phyloP scores from a whole-genome alignment of 2,113 vertebrate genomes.

The Marmota flaviventris region DNA sequence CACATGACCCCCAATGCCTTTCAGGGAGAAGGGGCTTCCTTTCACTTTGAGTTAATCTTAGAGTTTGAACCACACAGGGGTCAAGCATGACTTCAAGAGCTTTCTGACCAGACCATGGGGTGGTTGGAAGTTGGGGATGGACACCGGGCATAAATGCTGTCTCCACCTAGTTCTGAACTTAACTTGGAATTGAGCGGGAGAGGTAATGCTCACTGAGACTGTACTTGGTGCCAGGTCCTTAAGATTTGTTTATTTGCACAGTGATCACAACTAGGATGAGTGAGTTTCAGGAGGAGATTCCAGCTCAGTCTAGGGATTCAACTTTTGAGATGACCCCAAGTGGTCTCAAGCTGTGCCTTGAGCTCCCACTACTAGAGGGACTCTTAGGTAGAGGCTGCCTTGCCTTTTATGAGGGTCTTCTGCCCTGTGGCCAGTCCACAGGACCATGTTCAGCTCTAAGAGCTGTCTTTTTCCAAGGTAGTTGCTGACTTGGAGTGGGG shows the following conservation, averaged over 20 bases:
- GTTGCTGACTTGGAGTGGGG: background rate
- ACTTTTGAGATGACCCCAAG: background rate
- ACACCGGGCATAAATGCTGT: background rate
- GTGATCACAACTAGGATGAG: background rate
- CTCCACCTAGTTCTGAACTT: background rate
- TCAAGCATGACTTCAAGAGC: background rate
- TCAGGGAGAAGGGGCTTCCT: rapidly evolving
- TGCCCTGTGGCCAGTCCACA: background rate
- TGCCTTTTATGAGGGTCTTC: rapidly evolving
- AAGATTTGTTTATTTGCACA: background rate
- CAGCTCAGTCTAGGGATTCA: background rate
- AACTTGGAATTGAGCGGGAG: rapidly evolving
- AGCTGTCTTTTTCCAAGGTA: background rate
- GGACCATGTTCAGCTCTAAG: background rate
- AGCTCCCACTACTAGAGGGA: rapidly evolving
- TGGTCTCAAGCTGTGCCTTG: background rate
- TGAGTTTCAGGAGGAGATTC: background rate
- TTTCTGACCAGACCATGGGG: background rate
- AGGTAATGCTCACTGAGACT: background rate
- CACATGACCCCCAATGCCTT: too few relatives aligned
- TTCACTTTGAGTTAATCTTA: background rate
- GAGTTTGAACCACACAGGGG: background rate
- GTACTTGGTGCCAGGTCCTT: background rate
- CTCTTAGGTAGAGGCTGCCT: background rate
- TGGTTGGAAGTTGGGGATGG: background rate